These are phyloP conservation scores for Sphaerophoria rueppellii DNA, from an alignment of 2,888 invertebrate species.

Conservation along the genomic window DNA sequence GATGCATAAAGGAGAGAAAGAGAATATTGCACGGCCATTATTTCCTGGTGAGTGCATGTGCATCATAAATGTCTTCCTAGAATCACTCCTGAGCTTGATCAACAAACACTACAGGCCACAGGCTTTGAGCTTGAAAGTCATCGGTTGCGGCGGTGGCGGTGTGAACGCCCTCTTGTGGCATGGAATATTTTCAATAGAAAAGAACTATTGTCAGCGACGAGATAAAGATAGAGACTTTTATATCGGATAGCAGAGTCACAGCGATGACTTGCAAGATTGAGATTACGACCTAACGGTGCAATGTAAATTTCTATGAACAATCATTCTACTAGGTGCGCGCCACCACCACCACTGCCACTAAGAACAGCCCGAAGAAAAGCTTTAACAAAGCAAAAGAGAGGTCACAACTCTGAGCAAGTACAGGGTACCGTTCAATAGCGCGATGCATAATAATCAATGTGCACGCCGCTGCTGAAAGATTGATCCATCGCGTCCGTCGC, in stretches of 20 bases:
- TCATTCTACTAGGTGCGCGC: conserved; percentile 15
- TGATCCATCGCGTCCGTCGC: conserved; percentile 35
- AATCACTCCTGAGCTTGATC: conserved; percentile 46
- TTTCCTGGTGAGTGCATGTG: conserved; percentile 65
- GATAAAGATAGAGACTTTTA: conserved; percentile 17
- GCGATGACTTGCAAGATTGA: conserved; percentile 55
- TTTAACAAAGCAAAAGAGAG: conserved; percentile 31
- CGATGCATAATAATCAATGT: conserved; percentile 43
- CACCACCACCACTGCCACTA: no score
- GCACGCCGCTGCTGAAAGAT: conserved; percentile 29
- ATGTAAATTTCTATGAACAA: conserved; percentile 57
- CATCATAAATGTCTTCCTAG: conserved; percentile 64
- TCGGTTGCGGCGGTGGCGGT: neutral
- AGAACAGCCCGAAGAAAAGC: neutral
- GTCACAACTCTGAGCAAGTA: conserved; percentile 41
- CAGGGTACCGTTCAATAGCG: conserved; percentile 34
- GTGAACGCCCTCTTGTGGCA: conserved; percentile 63
- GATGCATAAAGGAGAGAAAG: conserved; percentile 30
- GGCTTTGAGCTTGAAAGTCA: no score
- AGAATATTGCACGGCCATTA: conserved; percentile 49
- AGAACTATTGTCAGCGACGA: conserved; percentile 49
- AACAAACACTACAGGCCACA: conserved; percentile 28
- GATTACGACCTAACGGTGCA: conserved; percentile 67
- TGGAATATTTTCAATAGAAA: conserved; percentile 57
- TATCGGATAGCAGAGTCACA: conserved; percentile 44